phyloP scores from a whole-genome alignment of 2,113 vertebrate genomes.

The Chiloscyllium plagiosum region DNA sequence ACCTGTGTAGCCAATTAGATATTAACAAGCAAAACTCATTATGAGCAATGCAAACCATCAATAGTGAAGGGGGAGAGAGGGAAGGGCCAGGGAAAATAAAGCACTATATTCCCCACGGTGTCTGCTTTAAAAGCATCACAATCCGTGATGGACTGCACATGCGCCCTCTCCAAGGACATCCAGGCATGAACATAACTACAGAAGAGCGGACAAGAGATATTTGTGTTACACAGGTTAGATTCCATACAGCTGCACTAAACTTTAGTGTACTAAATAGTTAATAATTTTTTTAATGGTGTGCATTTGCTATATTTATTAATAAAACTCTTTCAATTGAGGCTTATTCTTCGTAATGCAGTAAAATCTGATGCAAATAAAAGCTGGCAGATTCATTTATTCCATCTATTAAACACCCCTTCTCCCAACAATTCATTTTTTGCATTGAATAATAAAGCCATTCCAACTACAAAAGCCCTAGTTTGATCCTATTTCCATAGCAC shows the following conservation, averaged over 20 bases:
- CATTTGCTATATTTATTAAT: too few relatives aligned
- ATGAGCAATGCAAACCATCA: too few relatives aligned
- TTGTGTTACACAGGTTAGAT: neutral
- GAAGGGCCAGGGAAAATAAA: too few relatives aligned
- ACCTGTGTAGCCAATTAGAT: too few relatives aligned
- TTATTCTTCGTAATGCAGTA: neutral
- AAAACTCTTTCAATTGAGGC: too few relatives aligned
- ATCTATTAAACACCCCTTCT: neutral
- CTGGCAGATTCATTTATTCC: neutral
- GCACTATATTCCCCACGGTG: too few relatives aligned
- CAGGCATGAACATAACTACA: too few relatives aligned
- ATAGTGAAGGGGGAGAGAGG: too few relatives aligned
- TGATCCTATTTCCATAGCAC: neutral
- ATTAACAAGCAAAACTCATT: too few relatives aligned
- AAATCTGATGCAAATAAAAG: neutral
- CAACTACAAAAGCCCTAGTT: neutral
- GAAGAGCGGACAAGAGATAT: neutral
- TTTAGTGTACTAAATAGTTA: neutral
- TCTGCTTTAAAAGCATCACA: too few relatives aligned
- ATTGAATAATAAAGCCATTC: neutral
- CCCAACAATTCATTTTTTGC: neutral
- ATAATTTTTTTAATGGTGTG: neutral
- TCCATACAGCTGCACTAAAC: neutral
- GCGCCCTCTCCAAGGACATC: too few relatives aligned
- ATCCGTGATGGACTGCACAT: too few relatives aligned